These are phyloP conservation scores for Thecophora atra DNA, from an alignment of 2,888 invertebrate species.

Conservation along the genomic window DNA sequence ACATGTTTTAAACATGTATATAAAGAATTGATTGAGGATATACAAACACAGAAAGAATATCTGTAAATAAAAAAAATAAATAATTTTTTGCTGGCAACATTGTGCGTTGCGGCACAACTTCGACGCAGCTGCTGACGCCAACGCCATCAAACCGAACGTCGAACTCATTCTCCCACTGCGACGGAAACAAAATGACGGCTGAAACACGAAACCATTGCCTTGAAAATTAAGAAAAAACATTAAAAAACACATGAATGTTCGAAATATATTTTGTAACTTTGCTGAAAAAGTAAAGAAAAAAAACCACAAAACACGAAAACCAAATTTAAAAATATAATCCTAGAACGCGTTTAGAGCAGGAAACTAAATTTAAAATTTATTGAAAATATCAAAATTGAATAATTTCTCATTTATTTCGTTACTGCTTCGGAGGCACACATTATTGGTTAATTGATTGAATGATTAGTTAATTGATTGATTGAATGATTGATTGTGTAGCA, in stretches of 20 bases:
- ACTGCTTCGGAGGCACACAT: constrained; percentile 23
- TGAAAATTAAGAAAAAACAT: constrained; percentile 8
- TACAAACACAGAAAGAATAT: neutral
- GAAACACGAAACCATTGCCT: constrained; percentile 29
- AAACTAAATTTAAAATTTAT: constrained; percentile 27
- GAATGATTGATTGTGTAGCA: constrained; percentile 16
- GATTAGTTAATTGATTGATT: neutral
- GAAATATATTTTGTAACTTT: constrained; percentile 27
- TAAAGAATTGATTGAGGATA: neutral
- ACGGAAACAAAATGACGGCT: constrained; percentile 13
- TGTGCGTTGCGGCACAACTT: neutral
- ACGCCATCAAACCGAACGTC: constrained; percentile 5
- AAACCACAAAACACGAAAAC: constrained; percentile 12
- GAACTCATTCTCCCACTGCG: constrained; percentile 5
- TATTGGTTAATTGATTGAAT: neutral
- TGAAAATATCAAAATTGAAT: constrained; percentile 12
- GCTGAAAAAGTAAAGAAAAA: constrained; percentile 22
- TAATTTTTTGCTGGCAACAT: neutral
- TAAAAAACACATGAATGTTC: constrained; percentile 16
- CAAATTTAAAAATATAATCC: neutral
- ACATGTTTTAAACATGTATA: too few relatives aligned
- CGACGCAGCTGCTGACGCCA: too few relatives aligned
- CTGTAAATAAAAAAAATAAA: neutral
- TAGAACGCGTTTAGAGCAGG: constrained; percentile 24
- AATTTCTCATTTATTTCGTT: neutral